Evolutionary conservation across 2,797 vertebrate genomes (phyloP).

Genomic region (Lutjanus argentimaculatus): DNA sequence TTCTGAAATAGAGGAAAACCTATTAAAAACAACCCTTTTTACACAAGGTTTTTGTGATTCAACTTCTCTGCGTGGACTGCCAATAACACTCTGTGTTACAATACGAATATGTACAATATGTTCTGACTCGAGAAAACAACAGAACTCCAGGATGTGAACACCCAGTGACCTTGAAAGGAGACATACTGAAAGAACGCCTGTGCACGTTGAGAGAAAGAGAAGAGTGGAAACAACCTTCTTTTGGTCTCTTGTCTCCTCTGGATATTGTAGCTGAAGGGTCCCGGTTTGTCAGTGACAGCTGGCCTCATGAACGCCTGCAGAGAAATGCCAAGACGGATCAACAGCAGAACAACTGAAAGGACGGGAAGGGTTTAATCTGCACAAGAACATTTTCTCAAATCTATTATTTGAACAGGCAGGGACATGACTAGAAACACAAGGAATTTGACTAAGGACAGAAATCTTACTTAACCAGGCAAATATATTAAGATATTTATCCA

Average conservation of each 20-base stretch:
- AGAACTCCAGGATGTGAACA: slow-evolving; percentile 16
- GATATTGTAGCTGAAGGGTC: slow-evolving; percentile 64
- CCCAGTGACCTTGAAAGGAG: slow-evolving; percentile 56
- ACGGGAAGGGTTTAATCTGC: slow-evolving; percentile 58
- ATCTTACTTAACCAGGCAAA: neutral
- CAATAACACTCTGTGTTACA: neutral
- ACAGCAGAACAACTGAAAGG: slow-evolving; percentile 54
- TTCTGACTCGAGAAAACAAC: slow-evolving; percentile 27
- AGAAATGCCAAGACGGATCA: slow-evolving; percentile 76
- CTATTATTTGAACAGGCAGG: slow-evolving; percentile 30
- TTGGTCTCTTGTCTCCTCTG: slow-evolving; percentile 50
- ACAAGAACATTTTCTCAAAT: slow-evolving; percentile 25
- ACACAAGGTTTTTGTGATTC: neutral
- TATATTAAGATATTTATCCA: neutral
- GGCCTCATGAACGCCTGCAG: slow-evolving; percentile 71
- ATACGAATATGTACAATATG: neutral
- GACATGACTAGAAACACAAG: neutral
- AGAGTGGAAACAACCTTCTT: slow-evolving; percentile 46
- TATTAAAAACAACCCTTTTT: neutral
- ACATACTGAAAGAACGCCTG: slow-evolving; percentile 13
- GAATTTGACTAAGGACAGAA: neutral
- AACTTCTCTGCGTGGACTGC: neutral
- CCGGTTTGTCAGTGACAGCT: slow-evolving; percentile 77
- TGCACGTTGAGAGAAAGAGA: neutral
- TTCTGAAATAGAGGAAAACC: neutral